These are phyloP conservation scores for Phylloscopus trochilus DNA, from an alignment of 2,113 vertebrate genomes.

Conservation along the genomic window DNA sequence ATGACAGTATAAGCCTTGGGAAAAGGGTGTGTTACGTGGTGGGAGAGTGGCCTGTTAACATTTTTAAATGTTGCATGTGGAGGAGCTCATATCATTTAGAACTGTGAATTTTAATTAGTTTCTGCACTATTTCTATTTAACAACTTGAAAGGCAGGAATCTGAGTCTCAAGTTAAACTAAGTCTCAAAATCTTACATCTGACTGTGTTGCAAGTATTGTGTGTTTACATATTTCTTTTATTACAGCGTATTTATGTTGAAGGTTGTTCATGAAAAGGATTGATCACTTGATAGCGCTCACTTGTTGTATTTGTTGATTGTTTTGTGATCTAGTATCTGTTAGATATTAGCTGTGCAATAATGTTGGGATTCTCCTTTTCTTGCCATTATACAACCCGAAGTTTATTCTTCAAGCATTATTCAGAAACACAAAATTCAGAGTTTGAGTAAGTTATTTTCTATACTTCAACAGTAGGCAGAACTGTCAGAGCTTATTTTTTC, in stretches of 20 bases:
- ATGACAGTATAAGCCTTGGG: not conserved
- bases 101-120: not conserved
- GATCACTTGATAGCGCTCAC: not conserved
- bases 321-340: not conserved
- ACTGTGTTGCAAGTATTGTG: not conserved
- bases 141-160: not conserved
- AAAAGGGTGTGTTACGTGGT: accelerated
- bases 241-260: accelerated
- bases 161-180: not conserved
- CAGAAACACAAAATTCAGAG: not conserved
- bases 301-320: not conserved
- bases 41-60: not conserved
- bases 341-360: not conserved
- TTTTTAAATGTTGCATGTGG: not conserved
- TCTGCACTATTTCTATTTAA: not conserved
- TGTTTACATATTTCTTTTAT: not conserved
- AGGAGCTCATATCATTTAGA: not conserved
- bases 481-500: not conserved
- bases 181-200: not conserved
- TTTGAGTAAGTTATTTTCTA: not conserved
- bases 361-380: not conserved
- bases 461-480: not conserved
- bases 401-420: not conserved
- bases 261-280: not conserved
- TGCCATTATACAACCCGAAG: not conserved